A percentile compares a stretch with the other conserved stretches of the same genome.
Evolutionary conservation across 2,888 invertebrate species (phyloP).

Genomic region (Dilophus febrilis): DNA sequence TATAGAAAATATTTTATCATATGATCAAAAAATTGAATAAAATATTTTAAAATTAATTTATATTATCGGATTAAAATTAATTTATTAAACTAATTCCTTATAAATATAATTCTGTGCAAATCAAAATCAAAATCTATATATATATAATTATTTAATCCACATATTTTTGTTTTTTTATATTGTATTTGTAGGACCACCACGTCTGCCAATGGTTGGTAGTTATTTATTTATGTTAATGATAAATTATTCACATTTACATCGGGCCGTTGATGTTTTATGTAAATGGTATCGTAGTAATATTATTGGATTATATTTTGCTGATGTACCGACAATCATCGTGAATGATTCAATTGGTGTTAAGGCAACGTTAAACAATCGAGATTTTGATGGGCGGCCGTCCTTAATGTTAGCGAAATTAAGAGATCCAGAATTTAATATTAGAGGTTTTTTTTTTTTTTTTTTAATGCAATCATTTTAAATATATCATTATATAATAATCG

Average conservation of each 20-base stretch:
- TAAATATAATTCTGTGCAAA: too few relatives aligned
- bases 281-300: constrained; percentile 41
- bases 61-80: too few relatives aligned
- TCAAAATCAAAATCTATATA: too few relatives aligned
- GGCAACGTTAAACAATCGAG: constrained; percentile 38
- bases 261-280: constrained; percentile 33
- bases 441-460: constrained; percentile 17
- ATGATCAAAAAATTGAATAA: too few relatives aligned
- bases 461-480: neutral
- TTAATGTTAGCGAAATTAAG: constrained; percentile 33
- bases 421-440: constrained; percentile 24
- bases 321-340: constrained; percentile 32
- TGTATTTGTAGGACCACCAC: too few relatives aligned
- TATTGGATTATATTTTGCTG: constrained; percentile 39
- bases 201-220: too few relatives aligned
- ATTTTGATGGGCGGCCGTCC: constrained; percentile 42
- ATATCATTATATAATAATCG: neutral
- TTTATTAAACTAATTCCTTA: too few relatives aligned
- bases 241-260: constrained; percentile 35
- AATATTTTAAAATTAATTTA: too few relatives aligned
- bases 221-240: constrained; percentile 39
- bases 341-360: constrained; percentile 37
- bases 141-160: too few relatives aligned
- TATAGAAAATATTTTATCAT: too few relatives aligned
- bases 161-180: too few relatives aligned